phyloP scores from a whole-genome alignment of 2,113 vertebrate species.

The Phalacrocorax brasilianus region DNA sequence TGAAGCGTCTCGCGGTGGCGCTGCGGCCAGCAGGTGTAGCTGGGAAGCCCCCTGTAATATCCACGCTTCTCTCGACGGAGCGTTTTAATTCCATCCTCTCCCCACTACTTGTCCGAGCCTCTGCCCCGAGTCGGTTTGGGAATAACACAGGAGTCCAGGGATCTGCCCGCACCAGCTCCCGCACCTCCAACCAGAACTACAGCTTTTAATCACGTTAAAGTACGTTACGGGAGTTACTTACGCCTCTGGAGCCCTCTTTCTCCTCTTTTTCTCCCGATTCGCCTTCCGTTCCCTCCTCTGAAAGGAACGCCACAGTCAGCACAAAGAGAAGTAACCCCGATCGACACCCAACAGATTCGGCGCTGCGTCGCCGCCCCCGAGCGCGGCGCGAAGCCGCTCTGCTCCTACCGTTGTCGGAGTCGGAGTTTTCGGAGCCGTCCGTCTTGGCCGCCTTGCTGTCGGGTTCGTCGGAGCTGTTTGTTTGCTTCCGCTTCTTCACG shows the following conservation, averaged over 20 bases:
- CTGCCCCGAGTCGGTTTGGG: not conserved
- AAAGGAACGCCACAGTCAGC: not conserved
- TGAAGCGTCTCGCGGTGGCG: accelerated
- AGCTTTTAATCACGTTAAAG: not conserved
- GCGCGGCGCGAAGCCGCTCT: accelerated
- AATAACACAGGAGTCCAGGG: not conserved
- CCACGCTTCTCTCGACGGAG: accelerated
- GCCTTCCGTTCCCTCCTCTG: constrained; percentile 75
- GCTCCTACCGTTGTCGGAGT: constrained; percentile 72
- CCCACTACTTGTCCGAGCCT: accelerated
- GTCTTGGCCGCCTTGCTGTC: constrained; percentile 72
- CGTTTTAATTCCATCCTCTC: not conserved
- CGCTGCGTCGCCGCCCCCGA: accelerated
- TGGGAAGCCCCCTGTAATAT: accelerated
- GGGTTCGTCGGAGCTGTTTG: constrained; percentile 66
- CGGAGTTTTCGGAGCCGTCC: constrained; percentile 72
- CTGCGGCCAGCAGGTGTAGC: accelerated
- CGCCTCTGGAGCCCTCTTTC: constrained; percentile 66
- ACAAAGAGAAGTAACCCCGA: not conserved
- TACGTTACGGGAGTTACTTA: constrained; percentile 33
- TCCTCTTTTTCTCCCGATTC: constrained; percentile 68
- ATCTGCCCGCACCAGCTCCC: not conserved
- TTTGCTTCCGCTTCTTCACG: constrained; percentile 60
- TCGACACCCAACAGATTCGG: not conserved
- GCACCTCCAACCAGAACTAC: not conserved